These are phyloP conservation scores for Tetraodon nigroviridis DNA, from an alignment of 2,113 vertebrate species.

Conservation along the genomic window DNA sequence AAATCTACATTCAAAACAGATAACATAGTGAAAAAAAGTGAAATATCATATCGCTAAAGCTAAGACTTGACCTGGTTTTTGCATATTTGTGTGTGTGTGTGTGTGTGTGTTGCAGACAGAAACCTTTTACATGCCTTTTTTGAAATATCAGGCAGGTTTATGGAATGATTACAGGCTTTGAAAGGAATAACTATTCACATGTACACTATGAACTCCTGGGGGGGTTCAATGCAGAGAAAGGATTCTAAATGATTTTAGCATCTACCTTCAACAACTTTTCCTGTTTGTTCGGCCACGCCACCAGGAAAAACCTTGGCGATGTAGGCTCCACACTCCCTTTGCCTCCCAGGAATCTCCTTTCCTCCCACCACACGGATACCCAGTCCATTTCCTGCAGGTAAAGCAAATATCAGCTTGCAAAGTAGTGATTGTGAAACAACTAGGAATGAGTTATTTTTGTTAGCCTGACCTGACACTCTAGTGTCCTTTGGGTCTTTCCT, in stretches of 20 bases:
- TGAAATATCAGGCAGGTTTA: constrained; percentile 25
- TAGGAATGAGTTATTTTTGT: not conserved
- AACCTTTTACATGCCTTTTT: constrained; percentile 19
- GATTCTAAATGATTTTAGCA: not conserved
- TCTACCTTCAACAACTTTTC: constrained; percentile 91
- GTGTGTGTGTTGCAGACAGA: constrained; percentile 19
- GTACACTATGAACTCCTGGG: constrained; percentile 4
- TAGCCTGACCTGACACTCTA: constrained; percentile 87
- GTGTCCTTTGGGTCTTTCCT: constrained; percentile 88
- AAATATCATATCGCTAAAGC: no score
- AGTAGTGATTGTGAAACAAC: not conserved
- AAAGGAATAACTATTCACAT: constrained; percentile 8
- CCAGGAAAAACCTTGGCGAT: constrained; percentile 90
- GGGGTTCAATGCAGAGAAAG: not conserved
- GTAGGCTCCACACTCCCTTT: constrained; percentile 92
- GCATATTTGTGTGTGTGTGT: not conserved
- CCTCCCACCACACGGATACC: constrained; percentile 93
- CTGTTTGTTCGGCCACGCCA: constrained; percentile 86
- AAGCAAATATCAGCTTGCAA: not conserved
- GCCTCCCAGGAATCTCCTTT: constrained; percentile 90
- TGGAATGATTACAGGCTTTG: constrained; percentile 1
- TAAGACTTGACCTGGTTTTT: not conserved
- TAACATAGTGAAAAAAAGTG: no score
- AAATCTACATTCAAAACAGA: not conserved
- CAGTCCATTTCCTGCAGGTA: constrained; percentile 84